Base-by-base conservation (phyloP, 2,113 vertebrate species). In the Chamaetylas fuelleborni region DNA sequence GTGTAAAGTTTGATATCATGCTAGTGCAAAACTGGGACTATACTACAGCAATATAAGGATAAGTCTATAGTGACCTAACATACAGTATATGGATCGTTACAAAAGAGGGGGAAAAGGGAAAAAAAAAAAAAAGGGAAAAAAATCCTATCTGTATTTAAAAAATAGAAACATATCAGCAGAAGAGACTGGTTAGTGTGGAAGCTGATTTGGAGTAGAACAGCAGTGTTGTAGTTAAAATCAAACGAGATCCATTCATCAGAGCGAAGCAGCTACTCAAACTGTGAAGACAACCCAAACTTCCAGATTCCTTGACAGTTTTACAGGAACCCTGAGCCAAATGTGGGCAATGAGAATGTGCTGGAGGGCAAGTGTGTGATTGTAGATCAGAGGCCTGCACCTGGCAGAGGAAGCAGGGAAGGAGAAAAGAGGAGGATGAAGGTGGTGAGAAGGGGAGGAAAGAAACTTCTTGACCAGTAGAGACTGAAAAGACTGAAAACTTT, bases 231-330 rank as follows among this genome's bases (percentile, higher is more conserved):
- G 47, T 81, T 91, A 69, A 95, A 92, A 70, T 87, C 62, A 34
- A 69, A 90, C 12, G 34, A 19, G 29, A 96, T 96, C 95, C 85
- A 74, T 93, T 87, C 43, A 42, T 82, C 43, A 82, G 92, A 85
- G 87, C 38, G 60, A 34, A 78, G 51, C 79, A 47, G 95, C 95
- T 94, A 79, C 95, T 96, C 94, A 97, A 97, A 98, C 97, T 98
- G 98, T 98, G 98, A 98, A 98, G 96, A 97, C 22, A 81, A 97
- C 65, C 91, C 90, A 82, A 82, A 77, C 90, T 93, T 95, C 91
- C 86, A 89, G 91, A 93, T 93, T 95, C 88, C 95, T 96, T 96
- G 87, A 91, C 84, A 95, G 90, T 92, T 87, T 94, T 92, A 81
- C 56, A 56, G 91, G 96, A 96, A 72, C 92, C 87, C 80, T 96